Conservation (phyloP, 1,140 invertebrate genomes). For the Zeugodacus cucurbitae region DNA sequence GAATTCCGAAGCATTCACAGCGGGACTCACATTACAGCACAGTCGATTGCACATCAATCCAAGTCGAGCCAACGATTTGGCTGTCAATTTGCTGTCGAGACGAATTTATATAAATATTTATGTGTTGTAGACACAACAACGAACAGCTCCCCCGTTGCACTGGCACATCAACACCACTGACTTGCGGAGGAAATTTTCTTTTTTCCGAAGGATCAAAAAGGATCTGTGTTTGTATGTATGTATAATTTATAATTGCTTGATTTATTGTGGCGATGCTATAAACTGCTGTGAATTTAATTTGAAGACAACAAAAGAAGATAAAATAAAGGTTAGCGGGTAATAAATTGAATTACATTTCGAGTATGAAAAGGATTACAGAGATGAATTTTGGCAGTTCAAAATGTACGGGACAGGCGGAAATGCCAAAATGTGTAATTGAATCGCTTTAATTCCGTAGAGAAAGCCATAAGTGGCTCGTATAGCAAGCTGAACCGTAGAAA, state of each 20-base stretch:
- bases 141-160: not conserved
- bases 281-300: not conserved
- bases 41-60: not conserved
- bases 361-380: not conserved
- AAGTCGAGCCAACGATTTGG: not conserved
- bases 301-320: not conserved
- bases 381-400: not conserved
- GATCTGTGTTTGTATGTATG: not conserved
- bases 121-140: not conserved
- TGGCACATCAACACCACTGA: not conserved
- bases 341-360: not conserved
- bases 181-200: not conserved
- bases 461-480: not conserved
- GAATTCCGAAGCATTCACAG: not conserved
- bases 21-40: not conserved
- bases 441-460: not conserved
- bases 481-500: not conserved
- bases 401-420: not conserved
- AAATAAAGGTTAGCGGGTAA: not conserved
- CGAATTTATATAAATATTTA: slow-evolving; percentile 23
- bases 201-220: not conserved
- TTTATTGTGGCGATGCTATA: not conserved
- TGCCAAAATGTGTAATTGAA: not conserved
- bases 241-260: slow-evolving; percentile 3
- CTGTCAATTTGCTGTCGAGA: not conserved